Evolutionary conservation across 2,888 invertebrate species (phyloP), one percentile per base, ranked within the genome.

Genomic region (Sesamia inferens): DNA sequence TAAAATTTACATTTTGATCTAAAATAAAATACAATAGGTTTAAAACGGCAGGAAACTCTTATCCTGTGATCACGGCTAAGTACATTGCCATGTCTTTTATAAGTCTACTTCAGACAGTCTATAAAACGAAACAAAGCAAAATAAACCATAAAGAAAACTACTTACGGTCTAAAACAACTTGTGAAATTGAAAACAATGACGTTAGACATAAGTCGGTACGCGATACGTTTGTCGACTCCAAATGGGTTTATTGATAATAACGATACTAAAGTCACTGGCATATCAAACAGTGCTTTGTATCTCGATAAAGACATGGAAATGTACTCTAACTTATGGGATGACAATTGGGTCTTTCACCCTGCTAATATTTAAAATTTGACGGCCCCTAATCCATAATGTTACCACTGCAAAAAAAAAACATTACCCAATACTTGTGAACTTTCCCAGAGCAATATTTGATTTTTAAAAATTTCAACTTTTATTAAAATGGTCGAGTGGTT

Each of bases 191-290:
- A 78, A 82, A 86, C 85, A 86, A 85, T 91, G 86, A 88, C 88
- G 86, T 87, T 86, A 81, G 85, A 81, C 79, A 85, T 77, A 76
- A 83, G 81, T 80, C 84, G 83, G 80, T 80, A 79, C 61, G 58
- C 55, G 58, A 83, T 86, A 91, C 92, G 92, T 86, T 88, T 70
- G 80, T 85, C 63, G 92, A 92, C 89, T 93, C 74, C 84, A 87
- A 92, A 93, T 92, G 82, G 89, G 81, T 88, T 90, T 90, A 88
- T 90, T 90, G 89, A 89, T 89, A 88, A 87, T 86, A 83, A 79
- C 76, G 88, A 88, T 89, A 87, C 84, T 85, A 86, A 82, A 88
- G 80, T 82, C 86, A 74, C 85, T 87, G 75, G 91, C 90, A 89
- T 92, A 88, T 86, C 84, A 89, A 90, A 85, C 71, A 86, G 79